Evolutionary conservation across 2,113 vertebrate genomes (phyloP), one percentile per base, ranked within the genome.

Genomic region (Canis aureus): DNA sequence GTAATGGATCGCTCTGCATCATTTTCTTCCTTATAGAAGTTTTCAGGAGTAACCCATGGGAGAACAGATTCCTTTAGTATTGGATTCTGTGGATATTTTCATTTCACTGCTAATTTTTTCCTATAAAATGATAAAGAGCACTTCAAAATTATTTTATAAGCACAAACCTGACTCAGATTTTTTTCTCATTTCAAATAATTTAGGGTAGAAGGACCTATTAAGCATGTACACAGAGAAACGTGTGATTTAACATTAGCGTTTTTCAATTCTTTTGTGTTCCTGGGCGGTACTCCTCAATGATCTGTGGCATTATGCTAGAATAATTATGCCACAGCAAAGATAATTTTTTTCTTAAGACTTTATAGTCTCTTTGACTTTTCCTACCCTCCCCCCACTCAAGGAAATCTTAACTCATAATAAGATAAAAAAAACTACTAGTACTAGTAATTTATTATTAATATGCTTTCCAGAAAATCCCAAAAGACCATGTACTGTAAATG

Each of bases 101-200:
- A 4, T 79, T 53, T 88, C 53, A 87, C 57, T 85, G 32, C 2
- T 38, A 49, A 80, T 35, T 66, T 59, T 60, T 53, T 11, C 29
- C 23, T 94, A 16, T 27, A 29, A 57, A 60, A 22, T 76, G 17
- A 59, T 64, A 22, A 27, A 84, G 71, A 83, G 6, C 29, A 80
- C 29, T 92, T 92, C 64, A 19, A 86, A 94, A 91, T 84, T 62
- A 17, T 91, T 93, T 95, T 51, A 79, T 73, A 88, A 91, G 79
- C 35, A 23, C 29, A 93, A 82, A 82, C 13, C 3, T 6, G 49
- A 73, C 53, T 89, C n/a, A 78, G 2, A 27, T 60, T 89, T 74
- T 71, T 82, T 55, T 35, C 29, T 43, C 57, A 5, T 94, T 81
- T 84, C 55, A 95, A 86, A 86, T 22, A 8, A 94, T 38, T 60